These are phyloP conservation scores for Saxidomus purpurata DNA, from an alignment of 1,140 invertebrate species.

Conservation along the genomic window DNA sequence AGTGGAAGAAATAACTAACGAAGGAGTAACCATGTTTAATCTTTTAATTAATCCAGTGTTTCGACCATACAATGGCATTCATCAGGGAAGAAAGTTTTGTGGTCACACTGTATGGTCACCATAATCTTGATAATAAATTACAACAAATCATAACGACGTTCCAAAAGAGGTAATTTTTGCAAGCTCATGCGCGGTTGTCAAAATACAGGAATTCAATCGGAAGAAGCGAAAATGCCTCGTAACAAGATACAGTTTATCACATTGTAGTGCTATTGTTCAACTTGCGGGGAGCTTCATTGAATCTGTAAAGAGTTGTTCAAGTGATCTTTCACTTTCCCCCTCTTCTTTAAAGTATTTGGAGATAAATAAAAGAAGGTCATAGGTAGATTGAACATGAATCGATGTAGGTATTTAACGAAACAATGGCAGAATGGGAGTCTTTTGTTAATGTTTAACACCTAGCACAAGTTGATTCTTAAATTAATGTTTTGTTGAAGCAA, in stretches of 20 bases:
- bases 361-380: slow-evolving; percentile 62
- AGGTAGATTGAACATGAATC: slow-evolving; percentile 62
- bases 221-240: slow-evolving; percentile 18
- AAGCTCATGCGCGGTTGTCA: slow-evolving; percentile 56
- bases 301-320: slow-evolving; percentile 59
- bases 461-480: slow-evolving; percentile 46
- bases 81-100: too few relatives aligned
- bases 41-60: too few relatives aligned
- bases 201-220: slow-evolving; percentile 55
- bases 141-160: slow-evolving; percentile 38
- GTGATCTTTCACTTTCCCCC: slow-evolving; percentile 63
- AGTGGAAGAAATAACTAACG: too few relatives aligned
- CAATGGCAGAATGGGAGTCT: slow-evolving; percentile 52
- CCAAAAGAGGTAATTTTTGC: slow-evolving; percentile 29
- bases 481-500: slow-evolving; percentile 47
- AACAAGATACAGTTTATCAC: slow-evolving; percentile 67
- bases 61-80: too few relatives aligned
- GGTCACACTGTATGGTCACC: too few relatives aligned
- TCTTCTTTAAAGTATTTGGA: slow-evolving; percentile 18
- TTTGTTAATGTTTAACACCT: slow-evolving; percentile 62
- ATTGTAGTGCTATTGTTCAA: slow-evolving; percentile 43
- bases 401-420: slow-evolving; percentile 69
- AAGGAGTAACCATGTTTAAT: too few relatives aligned
- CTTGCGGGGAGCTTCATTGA: slow-evolving; percentile 51
- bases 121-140: too few relatives aligned